phyloP scores from a whole-genome alignment of 2,888 invertebrate genomes.

The Philopedon plagiatum region DNA sequence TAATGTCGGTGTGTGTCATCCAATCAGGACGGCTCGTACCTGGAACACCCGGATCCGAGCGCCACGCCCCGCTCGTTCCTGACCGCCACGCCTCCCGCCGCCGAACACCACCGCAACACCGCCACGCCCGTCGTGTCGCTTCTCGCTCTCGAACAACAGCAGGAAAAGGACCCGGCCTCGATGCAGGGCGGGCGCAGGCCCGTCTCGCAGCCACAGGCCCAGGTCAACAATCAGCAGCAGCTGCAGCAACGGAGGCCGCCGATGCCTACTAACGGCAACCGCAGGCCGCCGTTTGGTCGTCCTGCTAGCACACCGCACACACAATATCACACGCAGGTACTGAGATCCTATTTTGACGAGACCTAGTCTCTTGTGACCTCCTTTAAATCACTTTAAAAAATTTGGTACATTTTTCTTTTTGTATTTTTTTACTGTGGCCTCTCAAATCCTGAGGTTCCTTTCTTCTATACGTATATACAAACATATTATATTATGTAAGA shows the following conservation, averaged over 20 bases:
- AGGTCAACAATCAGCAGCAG: slow-evolving; percentile 1
- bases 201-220: slow-evolving; percentile 14
- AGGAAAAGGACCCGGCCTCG: slow-evolving; percentile 66
- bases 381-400: no score
- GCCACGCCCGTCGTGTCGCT: slow-evolving; percentile 67
- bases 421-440: no score
- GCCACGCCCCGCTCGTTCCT: slow-evolving; percentile 42
- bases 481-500: no score
- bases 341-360: background rate
- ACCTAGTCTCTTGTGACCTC: no score
- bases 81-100: slow-evolving; percentile 39
- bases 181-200: slow-evolving; percentile 66
- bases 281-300: slow-evolving; percentile 12
- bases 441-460: no score
- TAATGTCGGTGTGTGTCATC: background rate
- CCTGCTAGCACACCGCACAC: slow-evolving; percentile 21
- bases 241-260: slow-evolving; percentile 7
- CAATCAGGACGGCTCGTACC: slow-evolving; percentile 37
- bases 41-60: slow-evolving; percentile 34
- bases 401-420: no score
- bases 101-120: slow-evolving; percentile 59
- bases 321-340: slow-evolving; percentile 29
- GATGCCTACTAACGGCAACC: slow-evolving; percentile 24
- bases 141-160: slow-evolving; percentile 64
- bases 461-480: no score